Evolutionary conservation across 1,140 invertebrate species (phyloP).

Genomic region (Trichoplusia ni): DNA sequence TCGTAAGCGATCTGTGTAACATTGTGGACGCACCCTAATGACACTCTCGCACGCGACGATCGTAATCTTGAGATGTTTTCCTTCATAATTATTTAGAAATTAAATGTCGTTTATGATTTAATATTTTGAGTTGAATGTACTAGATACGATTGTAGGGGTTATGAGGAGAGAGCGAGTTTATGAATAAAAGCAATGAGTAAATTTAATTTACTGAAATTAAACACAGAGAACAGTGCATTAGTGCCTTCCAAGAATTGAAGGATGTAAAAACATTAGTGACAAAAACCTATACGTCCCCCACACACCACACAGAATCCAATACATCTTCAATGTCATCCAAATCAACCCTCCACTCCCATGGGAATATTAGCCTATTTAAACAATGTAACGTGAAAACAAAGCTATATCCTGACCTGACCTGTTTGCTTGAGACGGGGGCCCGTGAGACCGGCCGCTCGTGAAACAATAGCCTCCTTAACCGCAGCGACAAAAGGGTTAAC

Average conservation of each 20-base stretch:
- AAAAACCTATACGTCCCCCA: background rate
- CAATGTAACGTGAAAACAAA: conserved; percentile 66
- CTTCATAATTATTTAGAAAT: conserved; percentile 8
- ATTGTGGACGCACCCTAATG: conserved; percentile 48
- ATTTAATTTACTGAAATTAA: no score
- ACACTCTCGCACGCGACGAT: conserved; percentile 49
- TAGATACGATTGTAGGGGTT: no score
- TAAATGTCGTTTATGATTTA: background rate
- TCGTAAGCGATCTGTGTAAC: conserved; percentile 18
- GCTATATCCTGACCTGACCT: conserved; percentile 56
- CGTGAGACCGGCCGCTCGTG: conserved; percentile 52
- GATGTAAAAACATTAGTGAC: background rate
- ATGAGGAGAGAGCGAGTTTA: no score
- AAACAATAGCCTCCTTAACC: conserved; percentile 63
- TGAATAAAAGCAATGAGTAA: no score
- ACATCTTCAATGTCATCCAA: conserved; percentile 12
- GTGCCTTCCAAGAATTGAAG: background rate
- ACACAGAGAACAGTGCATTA: no score
- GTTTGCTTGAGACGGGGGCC: conserved; percentile 63
- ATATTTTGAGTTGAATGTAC: no score
- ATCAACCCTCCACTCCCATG: conserved; percentile 48
- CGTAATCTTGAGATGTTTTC: conserved; percentile 33
- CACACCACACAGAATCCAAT: background rate
- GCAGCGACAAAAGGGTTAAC: conserved; percentile 58
- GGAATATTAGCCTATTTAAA: conserved; percentile 69